Base-by-base conservation (phyloP, 92 coral and sea anemone genomes). In the Muricea muricata region DNA sequence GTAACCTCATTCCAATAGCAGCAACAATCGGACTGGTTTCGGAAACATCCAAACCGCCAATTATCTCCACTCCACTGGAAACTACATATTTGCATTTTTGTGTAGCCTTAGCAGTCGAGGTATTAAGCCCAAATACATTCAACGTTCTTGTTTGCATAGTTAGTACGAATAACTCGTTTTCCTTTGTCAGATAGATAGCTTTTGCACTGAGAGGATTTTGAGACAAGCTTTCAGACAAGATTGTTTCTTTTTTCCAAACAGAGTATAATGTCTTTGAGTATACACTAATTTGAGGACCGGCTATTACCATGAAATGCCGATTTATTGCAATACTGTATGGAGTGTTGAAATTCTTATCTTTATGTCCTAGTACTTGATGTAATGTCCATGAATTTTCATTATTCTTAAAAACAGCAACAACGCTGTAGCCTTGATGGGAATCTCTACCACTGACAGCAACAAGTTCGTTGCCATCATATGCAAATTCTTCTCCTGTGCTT, bases 1-100 rank as follows among this genome's bases (percentile, higher is more conserved):
- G 40, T 21, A 72, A 25, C 25, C 93, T 90, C 58, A 96, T 90
- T 0, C 99, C 99, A 30, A 96, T 87, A 1, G 91, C 99, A 35
- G 77, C 90, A 50, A 96, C 68, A 12, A 55, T 84, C 6, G 33
- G 0, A 2, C 20, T 17, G 6, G 48, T 48, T 21, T 31, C 69
- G 29, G 79, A 33, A 21, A 81, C 83, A 42, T 81, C 86, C 1
- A 87, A 42, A 35, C 78, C 81, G 17, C 90, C 90, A 33, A 82
- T 81, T 46, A 87, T 20, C 15, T 21, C 11, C 12, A 87, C 69
- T 18, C 26, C 46, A 6, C 17, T 31, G 28, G 75, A 34, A 11
- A 73, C 48, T 31, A 58, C 45, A 65, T 83, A 74, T 9, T 56
- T 63, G 37, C 97, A 93, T 15, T 73, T 40, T 0, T 42, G 65